Evolutionary conservation across 2,113 vertebrate genomes (phyloP), one percentile per base, ranked within the genome.

Genomic region (Tauraco erythrolophus): DNA sequence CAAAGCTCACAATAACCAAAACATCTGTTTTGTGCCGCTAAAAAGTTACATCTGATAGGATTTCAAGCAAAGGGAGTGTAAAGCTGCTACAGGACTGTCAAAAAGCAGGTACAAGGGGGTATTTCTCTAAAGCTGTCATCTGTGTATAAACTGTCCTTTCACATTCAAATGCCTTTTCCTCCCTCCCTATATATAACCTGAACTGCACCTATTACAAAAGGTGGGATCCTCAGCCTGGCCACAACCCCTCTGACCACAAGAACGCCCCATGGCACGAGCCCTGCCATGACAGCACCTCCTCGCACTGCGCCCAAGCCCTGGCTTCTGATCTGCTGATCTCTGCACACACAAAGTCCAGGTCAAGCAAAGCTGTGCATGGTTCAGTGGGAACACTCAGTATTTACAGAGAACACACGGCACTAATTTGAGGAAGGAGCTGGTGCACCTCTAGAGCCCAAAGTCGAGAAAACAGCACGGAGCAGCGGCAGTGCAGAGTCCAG

Each of bases 271-370:
- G n/a, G n/a, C n/a, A n/a, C n/a, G n/a, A n/a, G n/a, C n/a, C n/a
- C n/a, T n/a, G n/a, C n/a, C n/a, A n/a, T n/a, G n/a, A n/a, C 10
- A 33, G 11, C 5, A 6, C 35, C 30, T 87, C 35, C 39, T 71
- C 1, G 0, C 27, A 9, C 54, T 25, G 30, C 0, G 1, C n/a
- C 0, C 0, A 54, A 43, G 66, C 54, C 27, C 23, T 53, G 70
- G 50, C 39, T 51, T 30, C 35, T 31, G 35, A 53, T 8, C 37
- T 88, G 66, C 77, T 35, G 64, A 51, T 58, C 35, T n/a, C 46
- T 79, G 48, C 11, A 3, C 9, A 7, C 48, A 31, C 25, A 6
- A 28, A 68, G 39, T 18, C n/a, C 57, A 33, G 37, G 24, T 25
- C 72, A 75, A 35, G 46, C 33, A 24, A 58, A 91, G 43, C n/a